A percentile compares a stretch with the other conserved stretches of the same genome.
Evolutionary conservation across 2,113 vertebrate species (phyloP).

Genomic region (Chaetorhynchus papuensis): DNA sequence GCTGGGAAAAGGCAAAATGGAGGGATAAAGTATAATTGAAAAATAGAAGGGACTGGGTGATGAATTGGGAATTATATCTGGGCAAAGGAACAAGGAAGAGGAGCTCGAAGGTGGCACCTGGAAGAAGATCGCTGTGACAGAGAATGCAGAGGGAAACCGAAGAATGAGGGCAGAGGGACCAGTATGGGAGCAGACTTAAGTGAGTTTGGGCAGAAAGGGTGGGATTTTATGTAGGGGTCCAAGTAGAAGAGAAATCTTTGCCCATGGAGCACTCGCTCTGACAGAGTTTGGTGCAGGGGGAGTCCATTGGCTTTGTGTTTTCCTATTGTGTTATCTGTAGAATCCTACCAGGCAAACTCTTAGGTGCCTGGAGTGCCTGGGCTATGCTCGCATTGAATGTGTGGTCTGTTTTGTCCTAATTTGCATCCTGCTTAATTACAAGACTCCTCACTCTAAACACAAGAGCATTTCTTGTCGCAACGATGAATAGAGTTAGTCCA

Average conservation of each 20-base stretch:
- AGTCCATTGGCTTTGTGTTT: background rate
- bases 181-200: background rate
- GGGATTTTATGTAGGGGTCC: background rate
- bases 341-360: background rate
- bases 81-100: background rate
- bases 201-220: background rate
- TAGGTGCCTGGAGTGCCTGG: background rate
- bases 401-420: background rate
- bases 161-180: background rate
- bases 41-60: background rate
- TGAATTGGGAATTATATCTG: background rate
- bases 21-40: background rate
- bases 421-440: background rate
- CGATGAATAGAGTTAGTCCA: background rate
- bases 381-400: fast-evolving
- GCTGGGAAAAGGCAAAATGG: background rate
- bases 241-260: background rate
- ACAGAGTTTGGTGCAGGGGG: background rate
- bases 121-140: background rate
- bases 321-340: background rate
- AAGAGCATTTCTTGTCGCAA: background rate
- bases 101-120: background rate
- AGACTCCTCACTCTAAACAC: background rate
- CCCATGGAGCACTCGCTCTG: fast-evolving
- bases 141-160: background rate